Base-by-base conservation (phyloP, 2,797 vertebrate species). In the Channa striata region DNA sequence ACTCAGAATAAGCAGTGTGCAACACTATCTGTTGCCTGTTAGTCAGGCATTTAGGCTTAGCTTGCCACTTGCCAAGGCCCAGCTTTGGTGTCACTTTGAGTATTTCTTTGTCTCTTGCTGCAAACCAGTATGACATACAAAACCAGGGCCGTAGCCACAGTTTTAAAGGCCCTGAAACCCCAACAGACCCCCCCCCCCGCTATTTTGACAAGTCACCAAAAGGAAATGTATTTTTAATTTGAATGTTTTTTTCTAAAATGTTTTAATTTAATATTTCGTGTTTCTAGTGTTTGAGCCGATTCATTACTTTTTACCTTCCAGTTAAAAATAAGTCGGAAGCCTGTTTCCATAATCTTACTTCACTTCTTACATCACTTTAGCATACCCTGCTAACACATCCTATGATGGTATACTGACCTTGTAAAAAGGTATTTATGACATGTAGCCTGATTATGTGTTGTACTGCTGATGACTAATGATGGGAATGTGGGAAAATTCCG, bases 1-100 rank as follows among this genome's bases (percentile, higher is more conserved):
- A 95, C 93, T 96, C 93, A 94, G 93, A 95, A 94, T 95, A 93
- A 94, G 94, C 83, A 90, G 80, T 63, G 91, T 96, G 95, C 93
- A 96, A 97, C 78, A 79, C 85, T 94, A 96, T 91, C 91, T 90
- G 84, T 66, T 53, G 82, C 82, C 83, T 94, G 94, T 94, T 94
- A 93, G 93, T 92, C 93, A 90, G 87, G 90, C 94, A 93, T 95
- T 96, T 95, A 95, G 94, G 89, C 93, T 93, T 84, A 76, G 92
- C 92, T 88, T 90, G 89, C 87, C 73, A 91, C 87, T 84, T 93
- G 95, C 94, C 95, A 95, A 93, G 91, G 89, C 87, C 87, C 90
- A 91, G 93, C 94, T 96, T 94, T 88, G 85, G 87, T 96, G 92
- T 95, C 95, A 89, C 91, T 83, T 56, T 72, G 87, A 91, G 87